Base-by-base conservation (phyloP, 2,888 invertebrate genomes). In the Ganaspis brasiliensis region DNA sequence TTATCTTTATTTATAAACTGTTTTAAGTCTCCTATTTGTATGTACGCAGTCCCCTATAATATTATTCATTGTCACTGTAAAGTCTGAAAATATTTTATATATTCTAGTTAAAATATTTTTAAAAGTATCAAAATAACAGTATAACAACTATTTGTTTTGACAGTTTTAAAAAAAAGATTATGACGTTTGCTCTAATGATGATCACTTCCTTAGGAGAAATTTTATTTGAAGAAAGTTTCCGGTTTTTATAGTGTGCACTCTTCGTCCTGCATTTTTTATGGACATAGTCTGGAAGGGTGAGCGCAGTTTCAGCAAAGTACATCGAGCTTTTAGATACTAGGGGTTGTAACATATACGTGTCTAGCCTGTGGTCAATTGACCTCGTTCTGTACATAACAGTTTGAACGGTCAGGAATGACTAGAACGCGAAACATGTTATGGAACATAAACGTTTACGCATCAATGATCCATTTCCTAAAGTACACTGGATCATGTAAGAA, bases 361-460 rank as follows among this genome's bases (percentile, higher is more conserved):
- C 67, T 45, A 67, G 67, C 26, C 40, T 76, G 75, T 74, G 75
- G 80, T 80, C 82, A 80, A 77, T 82, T 78, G 82, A 82, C 80
- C 82, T 76, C 82, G 81, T 82, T 81, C 76, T 56, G 77, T 67
- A 40, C 45, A 24, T 10, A 67, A 45, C 67, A 67, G 74, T 75
- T 82, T 77, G 74, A 79, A 70, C 77, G 75, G 73, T 74, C 72
- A 73, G 72, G 72, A 73, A 77, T 72, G 81, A 73, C 79, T 76
- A 78, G 78, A 81, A 81, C 81, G 79, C 81, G 81, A 77, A 79
- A 70, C 63, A 70, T 70, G 79, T 21, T 74, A 61, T 67, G 71
- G 76, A 72, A 61, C 59, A 72, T 59, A 71, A 67, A 45, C 40
- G 45, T 67, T 45, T 40, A 67, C 26, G 67, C 67, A 67, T 24